Conservation (phyloP, 2,888 invertebrate genomes). For the Leptinotarsa juncta region DNA sequence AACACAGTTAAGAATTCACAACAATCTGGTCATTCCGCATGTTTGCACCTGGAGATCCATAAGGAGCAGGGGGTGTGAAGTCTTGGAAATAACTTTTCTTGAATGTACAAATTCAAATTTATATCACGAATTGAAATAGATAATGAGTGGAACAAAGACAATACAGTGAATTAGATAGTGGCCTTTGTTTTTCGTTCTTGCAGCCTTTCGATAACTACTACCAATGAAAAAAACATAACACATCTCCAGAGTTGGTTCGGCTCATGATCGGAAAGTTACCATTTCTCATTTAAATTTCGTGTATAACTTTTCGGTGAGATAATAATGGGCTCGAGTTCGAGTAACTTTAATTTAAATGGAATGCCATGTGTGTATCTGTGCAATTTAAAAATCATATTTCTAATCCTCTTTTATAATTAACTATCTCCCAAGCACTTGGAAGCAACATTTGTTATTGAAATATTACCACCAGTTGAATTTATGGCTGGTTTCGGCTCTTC, state of each 20-base stretch:
- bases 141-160: neutral
- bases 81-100: neutral
- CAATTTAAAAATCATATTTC: neutral
- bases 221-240: too few species aligned
- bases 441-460: too few species aligned
- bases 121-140: neutral
- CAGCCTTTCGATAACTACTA: too few species aligned
- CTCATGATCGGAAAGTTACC: too few species aligned
- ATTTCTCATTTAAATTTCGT: too few species aligned
- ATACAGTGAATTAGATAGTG: neutral
- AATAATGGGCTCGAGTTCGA: neutral
- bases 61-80: conserved; percentile 5
- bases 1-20: neutral
- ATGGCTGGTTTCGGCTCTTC: too few species aligned
- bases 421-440: neutral
- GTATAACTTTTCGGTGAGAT: too few species aligned
- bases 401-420: conserved; percentile 2
- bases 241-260: too few species aligned
- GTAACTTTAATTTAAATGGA: neutral
- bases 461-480: too few species aligned
- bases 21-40: neutral
- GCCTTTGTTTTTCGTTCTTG: too few species aligned
- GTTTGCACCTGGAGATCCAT: conserved; percentile 5
- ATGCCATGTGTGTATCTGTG: neutral
- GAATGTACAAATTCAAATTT: conserved; percentile 2